These are phyloP conservation scores for Lamellibrachia satsuma DNA, from an alignment of 2,888 invertebrate genomes.

Conservation along the genomic window DNA sequence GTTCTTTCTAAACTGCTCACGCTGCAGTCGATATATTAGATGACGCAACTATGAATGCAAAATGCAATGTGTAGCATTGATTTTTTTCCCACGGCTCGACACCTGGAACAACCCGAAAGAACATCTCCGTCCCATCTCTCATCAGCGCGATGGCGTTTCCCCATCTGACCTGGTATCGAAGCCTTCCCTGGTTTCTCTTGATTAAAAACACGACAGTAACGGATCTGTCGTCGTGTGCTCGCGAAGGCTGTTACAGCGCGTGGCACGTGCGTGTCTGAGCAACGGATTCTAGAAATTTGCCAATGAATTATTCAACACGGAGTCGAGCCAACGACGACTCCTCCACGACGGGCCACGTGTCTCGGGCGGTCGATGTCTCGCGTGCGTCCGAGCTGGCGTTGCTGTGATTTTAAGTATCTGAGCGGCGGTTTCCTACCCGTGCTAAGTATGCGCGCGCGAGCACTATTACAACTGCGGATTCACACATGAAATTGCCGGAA, in stretches of 20 bases:
- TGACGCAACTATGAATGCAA: not conserved
- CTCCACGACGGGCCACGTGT: not conserved
- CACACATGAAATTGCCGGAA: not conserved
- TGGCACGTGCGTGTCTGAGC: not conserved
- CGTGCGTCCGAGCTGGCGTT: not conserved
- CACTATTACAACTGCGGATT: not conserved
- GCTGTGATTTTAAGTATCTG: not conserved
- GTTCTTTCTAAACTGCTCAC: not conserved
- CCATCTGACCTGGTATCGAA: not conserved
- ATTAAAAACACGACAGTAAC: not conserved
- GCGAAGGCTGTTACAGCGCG: not conserved
- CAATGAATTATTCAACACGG: conserved; percentile 17
- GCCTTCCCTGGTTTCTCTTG: not conserved
- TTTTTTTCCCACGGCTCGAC: not conserved
- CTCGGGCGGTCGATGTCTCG: not conserved
- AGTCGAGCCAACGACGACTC: not conserved
- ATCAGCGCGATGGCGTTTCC: not conserved
- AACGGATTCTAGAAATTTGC: conserved; percentile 13
- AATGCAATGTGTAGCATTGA: not conserved
- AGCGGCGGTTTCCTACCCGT: not conserved
- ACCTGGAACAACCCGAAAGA: not conserved
- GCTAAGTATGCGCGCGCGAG: not conserved
- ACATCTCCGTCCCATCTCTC: not conserved
- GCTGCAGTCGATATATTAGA: not conserved
- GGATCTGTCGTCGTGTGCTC: not conserved